phyloP scores from a whole-genome alignment of 2,888 invertebrate genomes.

The Mactromeris polynyma region DNA sequence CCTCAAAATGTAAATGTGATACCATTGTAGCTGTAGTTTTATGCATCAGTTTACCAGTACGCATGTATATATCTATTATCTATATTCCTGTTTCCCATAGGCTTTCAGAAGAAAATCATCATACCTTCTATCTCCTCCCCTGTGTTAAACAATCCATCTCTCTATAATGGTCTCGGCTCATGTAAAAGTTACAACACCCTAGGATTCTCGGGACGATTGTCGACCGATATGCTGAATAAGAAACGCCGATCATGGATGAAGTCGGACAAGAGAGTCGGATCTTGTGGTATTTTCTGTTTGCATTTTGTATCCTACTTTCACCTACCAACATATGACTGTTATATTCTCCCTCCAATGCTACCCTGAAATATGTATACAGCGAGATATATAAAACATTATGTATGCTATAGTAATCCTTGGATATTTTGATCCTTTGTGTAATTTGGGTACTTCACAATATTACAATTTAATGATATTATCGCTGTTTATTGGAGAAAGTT shows the following conservation, averaged over 20 bases:
- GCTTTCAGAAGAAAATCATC: constrained; percentile 66
- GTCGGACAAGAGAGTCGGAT: constrained; percentile 48
- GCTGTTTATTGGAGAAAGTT: too few relatives aligned
- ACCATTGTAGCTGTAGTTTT: not conserved
- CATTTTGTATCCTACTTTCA: not conserved
- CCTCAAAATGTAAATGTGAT: too few relatives aligned
- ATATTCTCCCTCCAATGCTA: too few relatives aligned
- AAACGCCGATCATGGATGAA: constrained; percentile 65
- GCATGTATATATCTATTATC: not conserved
- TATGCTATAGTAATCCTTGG: too few relatives aligned
- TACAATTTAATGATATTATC: too few relatives aligned
- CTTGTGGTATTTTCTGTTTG: constrained; percentile 54
- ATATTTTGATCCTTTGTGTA: not conserved
- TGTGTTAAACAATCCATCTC: constrained; percentile 63
- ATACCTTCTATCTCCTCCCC: constrained; percentile 76
- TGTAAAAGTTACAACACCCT: constrained; percentile 69
- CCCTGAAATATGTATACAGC: too few relatives aligned
- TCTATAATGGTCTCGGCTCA: constrained; percentile 67
- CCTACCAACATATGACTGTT: too few relatives aligned
- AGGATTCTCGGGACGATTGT: constrained; percentile 59
- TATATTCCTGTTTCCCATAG: constrained; percentile 33
- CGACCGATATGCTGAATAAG: constrained; percentile 54
- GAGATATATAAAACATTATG: too few relatives aligned
- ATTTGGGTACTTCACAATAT: too few relatives aligned
- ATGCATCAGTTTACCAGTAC: not conserved